phyloP scores from a whole-genome alignment of 2,797 vertebrate species.

The Pangasius djambal region DNA sequence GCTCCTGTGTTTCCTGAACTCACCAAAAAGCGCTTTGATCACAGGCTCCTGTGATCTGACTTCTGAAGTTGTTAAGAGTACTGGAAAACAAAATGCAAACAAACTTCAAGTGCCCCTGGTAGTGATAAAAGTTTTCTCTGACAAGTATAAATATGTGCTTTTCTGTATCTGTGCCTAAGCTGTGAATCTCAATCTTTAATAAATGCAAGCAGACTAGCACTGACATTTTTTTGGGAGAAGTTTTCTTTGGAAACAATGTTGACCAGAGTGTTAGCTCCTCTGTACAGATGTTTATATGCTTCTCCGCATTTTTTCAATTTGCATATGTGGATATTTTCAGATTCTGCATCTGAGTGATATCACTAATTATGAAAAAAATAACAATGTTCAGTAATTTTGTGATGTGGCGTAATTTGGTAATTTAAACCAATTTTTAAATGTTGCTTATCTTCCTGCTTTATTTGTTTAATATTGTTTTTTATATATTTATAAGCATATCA shows the following conservation, averaged over 20 bases:
- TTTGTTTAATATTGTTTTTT: neutral
- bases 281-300: neutral
- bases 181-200: constrained; percentile 66
- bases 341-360: neutral
- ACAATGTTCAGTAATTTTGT: neutral
- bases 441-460: neutral
- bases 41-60: constrained; percentile 85
- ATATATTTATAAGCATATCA: neutral
- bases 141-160: constrained; percentile 74
- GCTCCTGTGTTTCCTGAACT: constrained; percentile 86
- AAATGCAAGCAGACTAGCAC: constrained; percentile 69
- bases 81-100: constrained; percentile 87
- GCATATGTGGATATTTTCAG: neutral
- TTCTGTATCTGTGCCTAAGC: constrained; percentile 67
- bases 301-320: neutral
- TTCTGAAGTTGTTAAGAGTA: constrained; percentile 88
- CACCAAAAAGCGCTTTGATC: constrained; percentile 85
- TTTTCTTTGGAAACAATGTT: neutral
- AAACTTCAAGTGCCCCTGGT: constrained; percentile 85
- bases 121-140: constrained; percentile 84
- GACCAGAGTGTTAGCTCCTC: neutral
- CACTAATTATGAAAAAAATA: neutral
- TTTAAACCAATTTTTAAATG: neutral
- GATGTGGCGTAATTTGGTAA: neutral
- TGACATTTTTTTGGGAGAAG: neutral